Evolutionary conservation across 2,797 vertebrate genomes (phyloP).

Genomic region (Megaceryle alcyon): DNA sequence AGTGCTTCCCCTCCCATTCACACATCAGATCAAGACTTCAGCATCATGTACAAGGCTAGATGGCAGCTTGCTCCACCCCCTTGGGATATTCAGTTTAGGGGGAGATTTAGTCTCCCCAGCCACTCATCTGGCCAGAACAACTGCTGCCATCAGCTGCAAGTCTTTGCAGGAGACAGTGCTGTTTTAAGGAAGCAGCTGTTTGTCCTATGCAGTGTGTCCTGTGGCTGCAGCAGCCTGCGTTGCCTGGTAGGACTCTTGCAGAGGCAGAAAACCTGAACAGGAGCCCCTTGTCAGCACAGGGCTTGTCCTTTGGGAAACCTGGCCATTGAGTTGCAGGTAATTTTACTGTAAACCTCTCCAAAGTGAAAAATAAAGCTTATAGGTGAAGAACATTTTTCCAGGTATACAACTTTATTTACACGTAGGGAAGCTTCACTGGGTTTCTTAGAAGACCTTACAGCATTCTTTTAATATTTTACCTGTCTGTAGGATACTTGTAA

Average conservation of each 20-base stretch:
- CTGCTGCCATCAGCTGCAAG: neutral
- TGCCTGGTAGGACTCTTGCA: neutral
- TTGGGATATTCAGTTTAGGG: neutral
- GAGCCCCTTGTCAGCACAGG: neutral
- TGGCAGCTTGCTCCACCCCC: neutral
- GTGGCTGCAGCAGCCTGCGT: neutral
- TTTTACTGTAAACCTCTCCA: neutral
- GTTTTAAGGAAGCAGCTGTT: neutral
- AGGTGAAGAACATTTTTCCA: neutral
- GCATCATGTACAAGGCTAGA: neutral
- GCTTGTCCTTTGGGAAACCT: neutral
- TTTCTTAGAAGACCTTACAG: neutral
- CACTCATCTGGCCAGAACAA: neutral
- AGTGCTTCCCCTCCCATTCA: neutral
- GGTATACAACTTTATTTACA: neutral
- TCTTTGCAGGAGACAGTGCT: neutral
- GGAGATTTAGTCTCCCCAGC: neutral
- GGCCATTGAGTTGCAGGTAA: neutral
- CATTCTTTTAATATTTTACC: neutral
- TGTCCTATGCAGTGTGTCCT: neutral
- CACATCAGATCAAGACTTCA: neutral
- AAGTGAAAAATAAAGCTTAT: neutral
- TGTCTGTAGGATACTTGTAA: neutral
- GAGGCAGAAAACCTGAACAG: neutral
- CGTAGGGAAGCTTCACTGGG: neutral